phyloP scores from a whole-genome alignment of 2,888 invertebrate species.

The Cryptosula pallasiana region DNA sequence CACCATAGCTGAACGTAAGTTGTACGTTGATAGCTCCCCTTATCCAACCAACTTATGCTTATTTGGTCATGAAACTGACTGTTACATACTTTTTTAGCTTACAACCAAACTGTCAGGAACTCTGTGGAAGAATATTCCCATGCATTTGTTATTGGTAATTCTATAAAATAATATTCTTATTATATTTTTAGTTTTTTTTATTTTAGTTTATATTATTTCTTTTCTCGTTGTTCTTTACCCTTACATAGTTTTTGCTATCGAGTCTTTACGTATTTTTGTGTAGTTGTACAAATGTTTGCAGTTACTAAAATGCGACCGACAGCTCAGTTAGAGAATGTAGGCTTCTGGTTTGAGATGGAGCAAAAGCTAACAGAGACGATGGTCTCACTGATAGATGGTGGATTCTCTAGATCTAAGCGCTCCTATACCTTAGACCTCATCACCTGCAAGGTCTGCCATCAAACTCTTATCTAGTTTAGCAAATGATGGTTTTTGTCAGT shows the following conservation, averaged over 20 bases:
- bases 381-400: neutral
- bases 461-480: too few relatives aligned
- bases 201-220: too few relatives aligned
- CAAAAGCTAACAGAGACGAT: neutral
- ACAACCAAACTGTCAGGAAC: neutral
- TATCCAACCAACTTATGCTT: too few relatives aligned
- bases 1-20: neutral
- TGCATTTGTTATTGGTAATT: conserved; percentile 16
- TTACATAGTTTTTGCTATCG: too few relatives aligned
- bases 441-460: neutral
- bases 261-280: too few relatives aligned
- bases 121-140: neutral
- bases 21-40: too few relatives aligned
- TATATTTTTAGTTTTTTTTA: too few relatives aligned
- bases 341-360: neutral
- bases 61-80: too few relatives aligned
- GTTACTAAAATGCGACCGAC: neutral
- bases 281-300: neutral
- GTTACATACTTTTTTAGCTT: conserved; percentile 18
- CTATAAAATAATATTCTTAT: too few relatives aligned
- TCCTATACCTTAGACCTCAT: neutral
- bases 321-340: neutral
- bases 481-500: too few relatives aligned
- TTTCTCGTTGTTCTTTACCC: too few relatives aligned
- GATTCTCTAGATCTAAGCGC: neutral